These are phyloP conservation scores for Myotis pilosus DNA, from an alignment of 2,797 vertebrate species.

Conservation along the genomic window DNA sequence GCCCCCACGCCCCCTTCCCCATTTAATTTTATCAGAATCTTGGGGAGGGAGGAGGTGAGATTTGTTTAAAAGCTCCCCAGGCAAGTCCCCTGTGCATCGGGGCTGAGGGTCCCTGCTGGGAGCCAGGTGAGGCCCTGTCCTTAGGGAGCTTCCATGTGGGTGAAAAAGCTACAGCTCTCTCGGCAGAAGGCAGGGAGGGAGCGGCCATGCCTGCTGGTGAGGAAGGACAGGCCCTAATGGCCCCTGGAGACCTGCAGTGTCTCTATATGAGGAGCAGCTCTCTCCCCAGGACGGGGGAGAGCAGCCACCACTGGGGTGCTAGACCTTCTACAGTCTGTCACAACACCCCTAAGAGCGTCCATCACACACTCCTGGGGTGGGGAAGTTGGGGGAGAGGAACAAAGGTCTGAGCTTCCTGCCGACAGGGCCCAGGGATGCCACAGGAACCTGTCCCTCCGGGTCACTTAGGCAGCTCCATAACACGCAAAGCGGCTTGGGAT, in stretches of 20 bases:
- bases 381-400: not conserved
- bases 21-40: not conserved
- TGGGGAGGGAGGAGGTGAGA: not conserved
- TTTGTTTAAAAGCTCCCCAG: not conserved
- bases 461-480: not conserved
- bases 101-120: not conserved
- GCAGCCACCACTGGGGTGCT: not conserved
- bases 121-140: not conserved
- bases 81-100: not conserved
- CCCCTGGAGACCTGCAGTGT: fast-evolving
- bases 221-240: not conserved
- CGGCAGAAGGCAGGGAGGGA: not conserved
- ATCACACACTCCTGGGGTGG: not conserved
- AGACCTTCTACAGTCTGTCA: not conserved
- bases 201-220: fast-evolving
- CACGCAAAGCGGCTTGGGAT: no score
- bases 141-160: not conserved
- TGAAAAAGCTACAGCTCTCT: not conserved
- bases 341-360: not conserved
- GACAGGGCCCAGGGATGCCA: not conserved
- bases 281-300: not conserved
- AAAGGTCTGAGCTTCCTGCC: not conserved
- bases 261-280: no score
- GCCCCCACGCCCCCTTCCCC: no score
- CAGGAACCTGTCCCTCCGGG: not conserved